These are phyloP conservation scores for Hypercompe scribonia DNA, from an alignment of 2,888 invertebrate species.

Conservation along the genomic window DNA sequence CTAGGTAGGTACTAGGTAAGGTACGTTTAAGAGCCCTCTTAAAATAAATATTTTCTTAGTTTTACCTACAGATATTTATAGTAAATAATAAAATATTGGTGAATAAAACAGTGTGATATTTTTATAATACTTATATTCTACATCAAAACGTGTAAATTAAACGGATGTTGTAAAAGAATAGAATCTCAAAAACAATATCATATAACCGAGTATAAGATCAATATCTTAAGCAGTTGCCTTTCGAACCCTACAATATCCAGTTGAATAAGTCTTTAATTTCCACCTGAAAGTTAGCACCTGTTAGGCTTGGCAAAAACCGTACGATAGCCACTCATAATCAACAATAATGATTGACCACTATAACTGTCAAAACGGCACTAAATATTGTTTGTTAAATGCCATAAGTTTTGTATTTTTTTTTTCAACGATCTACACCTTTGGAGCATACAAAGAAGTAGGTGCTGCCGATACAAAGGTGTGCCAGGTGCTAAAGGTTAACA, in stretches of 20 bases:
- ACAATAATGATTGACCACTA: conserved; percentile 82
- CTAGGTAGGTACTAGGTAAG: not conserved
- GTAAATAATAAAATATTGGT: not conserved
- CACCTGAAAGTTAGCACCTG: conserved; percentile 68
- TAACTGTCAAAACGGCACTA: conserved; percentile 85
- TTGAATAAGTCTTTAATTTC: conserved; percentile 45
- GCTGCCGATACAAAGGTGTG: conserved; percentile 61
- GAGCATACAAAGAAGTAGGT: conserved; percentile 68
- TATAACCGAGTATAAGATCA: conserved; percentile 15
- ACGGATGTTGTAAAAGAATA: conserved; percentile 11
- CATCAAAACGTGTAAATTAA: not conserved
- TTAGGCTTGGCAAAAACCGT: conserved; percentile 69
- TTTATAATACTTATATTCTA: not conserved
- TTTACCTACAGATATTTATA: too few species aligned
- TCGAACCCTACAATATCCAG: conserved; percentile 54
- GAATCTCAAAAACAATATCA: conserved; percentile 27
- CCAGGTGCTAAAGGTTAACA: conserved; percentile 75
- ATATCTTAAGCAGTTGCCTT: conserved; percentile 25
- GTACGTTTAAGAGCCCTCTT: not conserved
- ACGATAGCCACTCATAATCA: conserved; percentile 75
- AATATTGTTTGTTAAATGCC: conserved; percentile 85
- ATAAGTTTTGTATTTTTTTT: conserved; percentile 81
- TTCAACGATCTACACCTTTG: conserved; percentile 82
- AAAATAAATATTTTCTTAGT: not conserved
- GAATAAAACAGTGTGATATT: not conserved